phyloP scores from a whole-genome alignment of 2,888 invertebrate genomes.

The Archips xylosteana region DNA sequence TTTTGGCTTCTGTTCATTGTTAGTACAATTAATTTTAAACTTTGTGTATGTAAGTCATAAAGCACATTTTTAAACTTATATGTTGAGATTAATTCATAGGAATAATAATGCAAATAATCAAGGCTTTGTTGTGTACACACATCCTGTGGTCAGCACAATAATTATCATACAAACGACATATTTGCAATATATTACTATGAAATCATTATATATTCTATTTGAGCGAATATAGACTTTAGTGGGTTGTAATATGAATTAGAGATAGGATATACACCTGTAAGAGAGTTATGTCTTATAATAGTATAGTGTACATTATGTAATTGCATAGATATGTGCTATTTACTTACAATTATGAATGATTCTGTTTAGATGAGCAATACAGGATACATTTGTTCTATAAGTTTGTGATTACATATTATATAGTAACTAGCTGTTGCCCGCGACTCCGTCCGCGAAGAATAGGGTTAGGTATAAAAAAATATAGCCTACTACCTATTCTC shows the following conservation, averaged over 20 bases:
- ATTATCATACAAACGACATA: conserved; percentile 72
- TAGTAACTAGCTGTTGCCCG: too few relatives aligned
- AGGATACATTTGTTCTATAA: conserved; percentile 15
- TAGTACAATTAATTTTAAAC: conserved; percentile 30
- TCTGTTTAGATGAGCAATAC: conserved; percentile 21
- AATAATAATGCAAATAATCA: conserved; percentile 50
- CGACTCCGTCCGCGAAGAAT: too few relatives aligned
- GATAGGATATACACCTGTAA: conserved; percentile 12
- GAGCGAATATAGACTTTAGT: conserved; percentile 8
- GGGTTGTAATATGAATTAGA: conserved; percentile 27
- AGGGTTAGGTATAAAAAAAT: too few relatives aligned
- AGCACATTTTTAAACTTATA: conserved; percentile 2
- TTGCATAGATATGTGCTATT: conserved; percentile 7
- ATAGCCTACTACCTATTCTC: too few relatives aligned
- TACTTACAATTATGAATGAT: conserved; percentile 27
- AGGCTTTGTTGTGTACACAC: conserved; percentile 48
- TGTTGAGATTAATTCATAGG: conserved; percentile 31
- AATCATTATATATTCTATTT: background rate
- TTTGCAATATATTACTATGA: conserved; percentile 45
- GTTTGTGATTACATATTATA: background rate
- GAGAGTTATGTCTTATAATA: background rate
- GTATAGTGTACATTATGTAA: conserved; percentile 22
- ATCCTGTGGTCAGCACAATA: conserved; percentile 62
- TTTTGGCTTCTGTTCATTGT: background rate
- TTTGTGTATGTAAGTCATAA: conserved; percentile 39